These are phyloP conservation scores for Nyctalus aviator DNA, from an alignment of 2,797 vertebrate genomes.

Conservation along the genomic window DNA sequence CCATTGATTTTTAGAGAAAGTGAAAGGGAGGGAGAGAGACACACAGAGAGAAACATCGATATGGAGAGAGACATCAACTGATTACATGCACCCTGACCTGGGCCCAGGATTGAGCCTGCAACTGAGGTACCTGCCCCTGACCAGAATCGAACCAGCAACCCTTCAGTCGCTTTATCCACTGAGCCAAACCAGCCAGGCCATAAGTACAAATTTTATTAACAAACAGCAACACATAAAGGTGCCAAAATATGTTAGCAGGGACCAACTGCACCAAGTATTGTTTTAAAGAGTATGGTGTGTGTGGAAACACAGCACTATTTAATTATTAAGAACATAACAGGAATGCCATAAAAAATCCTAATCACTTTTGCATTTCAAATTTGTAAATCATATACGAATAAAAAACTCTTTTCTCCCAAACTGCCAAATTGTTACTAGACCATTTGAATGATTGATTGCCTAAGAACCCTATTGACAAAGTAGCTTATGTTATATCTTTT, in stretches of 20 bases:
- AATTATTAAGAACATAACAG: not conserved
- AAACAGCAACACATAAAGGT: not conserved
- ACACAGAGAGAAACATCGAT: too few species aligned
- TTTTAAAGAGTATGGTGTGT: not conserved
- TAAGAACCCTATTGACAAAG: not conserved
- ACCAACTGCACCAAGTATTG: not conserved
- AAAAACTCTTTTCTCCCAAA: conserved; percentile 40
- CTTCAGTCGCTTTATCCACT: too few species aligned
- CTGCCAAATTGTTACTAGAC: not conserved
- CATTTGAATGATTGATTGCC: not conserved
- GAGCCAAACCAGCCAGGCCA: too few species aligned
- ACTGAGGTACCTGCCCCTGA: too few species aligned
- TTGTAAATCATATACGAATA: not conserved
- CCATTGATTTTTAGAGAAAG: too few species aligned
- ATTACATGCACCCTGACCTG: too few species aligned
- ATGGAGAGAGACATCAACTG: too few species aligned
- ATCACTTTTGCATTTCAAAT: conserved; percentile 21
- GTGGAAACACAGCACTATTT: not conserved
- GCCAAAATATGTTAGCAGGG: not conserved
- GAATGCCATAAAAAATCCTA: not conserved
- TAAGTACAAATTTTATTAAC: conserved; percentile 2
- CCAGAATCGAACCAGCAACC: too few species aligned
- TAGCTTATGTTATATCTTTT: not conserved
- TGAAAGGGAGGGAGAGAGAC: too few species aligned
- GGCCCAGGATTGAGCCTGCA: too few species aligned